Percentiles rank a stretch among this genome's conserved stretches.
phyloP scores from a whole-genome alignment of 2,113 vertebrate species.

The Eulemur macaco region DNA sequence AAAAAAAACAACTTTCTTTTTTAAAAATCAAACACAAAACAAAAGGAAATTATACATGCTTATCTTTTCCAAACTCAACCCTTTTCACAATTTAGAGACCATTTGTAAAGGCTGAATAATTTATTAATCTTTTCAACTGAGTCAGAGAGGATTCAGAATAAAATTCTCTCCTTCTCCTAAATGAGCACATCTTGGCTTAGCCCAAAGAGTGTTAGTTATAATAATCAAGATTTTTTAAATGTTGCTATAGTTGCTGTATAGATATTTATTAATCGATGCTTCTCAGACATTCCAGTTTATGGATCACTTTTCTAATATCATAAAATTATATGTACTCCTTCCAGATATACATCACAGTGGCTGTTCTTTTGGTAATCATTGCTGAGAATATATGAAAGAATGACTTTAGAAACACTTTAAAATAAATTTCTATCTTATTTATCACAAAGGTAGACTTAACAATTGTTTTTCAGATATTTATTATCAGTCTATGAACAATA shows the following conservation, averaged over 20 bases:
- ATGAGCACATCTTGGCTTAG: neutral
- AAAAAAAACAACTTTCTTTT: neutral
- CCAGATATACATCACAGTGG: neutral
- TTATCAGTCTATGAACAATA: neutral
- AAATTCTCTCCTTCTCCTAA: neutral
- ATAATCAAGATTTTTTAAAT: neutral
- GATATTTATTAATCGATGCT: neutral
- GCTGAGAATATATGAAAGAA: neutral
- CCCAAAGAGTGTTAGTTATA: neutral
- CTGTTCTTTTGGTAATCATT: neutral
- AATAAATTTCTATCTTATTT: neutral
- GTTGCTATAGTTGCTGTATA: neutral
- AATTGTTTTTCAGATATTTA: neutral
- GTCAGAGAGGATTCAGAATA: neutral
- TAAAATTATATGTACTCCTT: neutral
- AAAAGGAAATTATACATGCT: neutral
- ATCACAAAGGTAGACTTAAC: neutral
- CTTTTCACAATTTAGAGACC: neutral
- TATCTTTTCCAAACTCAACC: neutral
- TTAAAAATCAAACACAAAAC: neutral
- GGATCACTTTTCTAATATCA: neutral
- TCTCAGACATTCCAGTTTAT: neutral
- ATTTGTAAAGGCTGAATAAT: neutral
- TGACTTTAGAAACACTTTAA: neutral
- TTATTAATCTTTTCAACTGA: neutral